Percentiles rank a stretch among this genome's conserved stretches.
Evolutionary conservation across 1,140 invertebrate genomes (phyloP).

Genomic region (Orius insidiosus): DNA sequence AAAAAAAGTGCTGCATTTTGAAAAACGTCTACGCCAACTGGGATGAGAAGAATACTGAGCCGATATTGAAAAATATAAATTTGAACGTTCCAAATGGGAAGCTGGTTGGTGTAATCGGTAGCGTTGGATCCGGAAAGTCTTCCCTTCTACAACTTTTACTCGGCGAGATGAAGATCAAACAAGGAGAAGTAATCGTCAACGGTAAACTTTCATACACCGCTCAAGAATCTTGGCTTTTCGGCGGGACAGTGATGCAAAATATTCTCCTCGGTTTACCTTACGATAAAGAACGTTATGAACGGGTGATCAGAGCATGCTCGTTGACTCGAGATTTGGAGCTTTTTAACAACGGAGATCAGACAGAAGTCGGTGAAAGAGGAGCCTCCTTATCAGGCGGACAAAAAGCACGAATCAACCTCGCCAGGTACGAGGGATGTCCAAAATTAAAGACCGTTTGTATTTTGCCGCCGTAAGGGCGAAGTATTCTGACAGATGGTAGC

Average conservation of each 20-base stretch:
- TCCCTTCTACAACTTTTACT: constrained; percentile 56
- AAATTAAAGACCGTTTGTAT: too few species aligned
- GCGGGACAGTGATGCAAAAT: constrained; percentile 48
- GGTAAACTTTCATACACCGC: constrained; percentile 51
- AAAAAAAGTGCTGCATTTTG: not conserved
- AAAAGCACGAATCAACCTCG: constrained; percentile 41
- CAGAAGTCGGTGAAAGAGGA: constrained; percentile 67
- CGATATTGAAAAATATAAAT: constrained; percentile 42
- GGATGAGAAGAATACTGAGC: constrained; percentile 35
- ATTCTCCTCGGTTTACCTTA: constrained; percentile 58
- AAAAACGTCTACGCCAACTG: constrained; percentile 37
- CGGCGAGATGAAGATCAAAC: constrained; percentile 41
- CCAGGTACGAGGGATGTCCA: too few species aligned
- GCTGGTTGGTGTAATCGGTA: constrained; percentile 53
- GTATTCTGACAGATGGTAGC: too few species aligned
- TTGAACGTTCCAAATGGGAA: constrained; percentile 39
- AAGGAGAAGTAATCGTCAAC: constrained; percentile 40
- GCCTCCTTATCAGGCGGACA: constrained; percentile 54
- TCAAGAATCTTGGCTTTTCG: constrained; percentile 63
- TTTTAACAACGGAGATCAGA: constrained; percentile 45
- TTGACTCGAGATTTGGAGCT: constrained; percentile 39
- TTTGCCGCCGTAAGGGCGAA: too few species aligned
- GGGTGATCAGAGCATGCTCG: constrained; percentile 46
- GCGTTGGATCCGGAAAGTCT: constrained; percentile 65
- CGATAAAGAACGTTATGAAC: constrained; percentile 41